Conservation (phyloP, 2,797 vertebrate genomes). For the Hydrolagus colliei region DNA sequence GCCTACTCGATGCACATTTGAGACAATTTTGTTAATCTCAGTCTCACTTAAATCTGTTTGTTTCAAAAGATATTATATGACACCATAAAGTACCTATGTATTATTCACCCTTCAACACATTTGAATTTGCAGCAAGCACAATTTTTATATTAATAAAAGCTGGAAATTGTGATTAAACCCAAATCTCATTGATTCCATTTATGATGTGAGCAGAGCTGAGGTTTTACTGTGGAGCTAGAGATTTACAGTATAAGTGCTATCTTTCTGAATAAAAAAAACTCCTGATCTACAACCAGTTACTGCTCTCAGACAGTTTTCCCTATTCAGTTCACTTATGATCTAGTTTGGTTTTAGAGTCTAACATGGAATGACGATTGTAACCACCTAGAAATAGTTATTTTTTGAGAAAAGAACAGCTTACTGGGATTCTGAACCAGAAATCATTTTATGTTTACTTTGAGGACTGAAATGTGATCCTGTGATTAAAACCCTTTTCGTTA, state of each 20-base stretch:
- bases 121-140: not conserved
- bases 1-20: too few species aligned
- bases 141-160: not conserved
- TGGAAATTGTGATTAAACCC: not conserved
- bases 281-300: not conserved
- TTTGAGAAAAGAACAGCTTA: not conserved
- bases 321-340: too few species aligned
- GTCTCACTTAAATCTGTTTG: too few species aligned
- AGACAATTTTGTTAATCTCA: too few species aligned
- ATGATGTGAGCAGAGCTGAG: not conserved
- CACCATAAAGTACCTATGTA: not conserved
- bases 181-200: not conserved
- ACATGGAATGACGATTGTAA: not conserved
- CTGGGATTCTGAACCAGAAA: conserved; percentile 3
- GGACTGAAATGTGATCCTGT: not conserved
- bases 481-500: not conserved
- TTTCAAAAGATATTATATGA: too few species aligned
- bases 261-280: not conserved
- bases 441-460: not conserved
- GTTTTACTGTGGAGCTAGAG: too few species aligned
- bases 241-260: too few species aligned
- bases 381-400: not conserved
- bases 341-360: not conserved
- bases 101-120: not conserved
- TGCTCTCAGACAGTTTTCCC: not conserved